Percentiles rank a stretch among this genome's conserved stretches.
Conservation (phyloP, 2,797 vertebrate genomes). For the Ambastaia sidthimunki region DNA sequence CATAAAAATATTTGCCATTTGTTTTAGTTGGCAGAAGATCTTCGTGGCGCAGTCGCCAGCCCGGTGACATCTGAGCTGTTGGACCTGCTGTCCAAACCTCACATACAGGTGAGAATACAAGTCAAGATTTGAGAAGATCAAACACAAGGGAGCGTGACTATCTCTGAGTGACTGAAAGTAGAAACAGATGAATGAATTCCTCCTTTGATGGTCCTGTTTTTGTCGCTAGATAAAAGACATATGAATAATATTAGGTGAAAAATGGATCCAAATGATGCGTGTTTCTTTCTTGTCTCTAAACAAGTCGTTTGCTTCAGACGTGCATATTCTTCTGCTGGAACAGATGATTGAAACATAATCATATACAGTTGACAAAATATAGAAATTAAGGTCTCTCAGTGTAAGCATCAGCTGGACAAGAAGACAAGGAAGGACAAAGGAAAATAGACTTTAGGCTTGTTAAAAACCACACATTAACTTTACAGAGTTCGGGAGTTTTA, state of each 20-base stretch:
- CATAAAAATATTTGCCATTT: background rate
- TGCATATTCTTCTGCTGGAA: background rate
- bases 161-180: conserved; percentile 2
- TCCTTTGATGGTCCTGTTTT: background rate
- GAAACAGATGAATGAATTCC: conserved; percentile 23
- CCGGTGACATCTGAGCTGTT: conserved; percentile 44
- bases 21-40: conserved; percentile 43
- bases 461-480: conserved; percentile 27
- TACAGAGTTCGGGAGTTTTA: conserved; percentile 31
- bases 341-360: background rate
- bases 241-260: conserved; percentile 52
- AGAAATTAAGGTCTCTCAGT: background rate
- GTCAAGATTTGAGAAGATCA: background rate
- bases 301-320: background rate
- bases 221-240: background rate
- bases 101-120: conserved; percentile 46
- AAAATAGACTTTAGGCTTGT: conserved; percentile 11
- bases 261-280: conserved; percentile 61
- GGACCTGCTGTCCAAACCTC: conserved; percentile 41
- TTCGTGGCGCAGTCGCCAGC: conserved; percentile 4
- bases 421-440: background rate
- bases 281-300: conserved; percentile 50
- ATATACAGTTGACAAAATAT: conserved; percentile 3
- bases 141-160: conserved; percentile 6
- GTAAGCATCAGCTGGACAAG: background rate